Evolutionary conservation across 2,113 vertebrate species (phyloP).

Genomic region (Marmota monax): DNA sequence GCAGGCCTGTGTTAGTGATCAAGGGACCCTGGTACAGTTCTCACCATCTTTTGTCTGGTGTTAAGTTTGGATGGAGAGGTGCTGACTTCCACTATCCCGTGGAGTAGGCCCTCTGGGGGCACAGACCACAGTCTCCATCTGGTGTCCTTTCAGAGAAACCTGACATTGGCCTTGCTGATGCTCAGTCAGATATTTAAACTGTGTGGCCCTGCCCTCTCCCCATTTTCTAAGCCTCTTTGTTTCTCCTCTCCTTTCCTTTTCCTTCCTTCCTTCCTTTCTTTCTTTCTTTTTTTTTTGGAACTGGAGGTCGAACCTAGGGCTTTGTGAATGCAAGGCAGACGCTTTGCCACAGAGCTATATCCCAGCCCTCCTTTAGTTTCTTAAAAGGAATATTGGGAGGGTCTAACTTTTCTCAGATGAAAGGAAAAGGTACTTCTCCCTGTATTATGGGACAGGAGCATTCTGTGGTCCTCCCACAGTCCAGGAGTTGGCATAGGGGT

Average conservation of each 20-base stretch:
- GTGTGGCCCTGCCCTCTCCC: too few species aligned
- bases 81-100: neutral
- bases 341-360: too few species aligned
- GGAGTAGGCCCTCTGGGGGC: neutral
- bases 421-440: neutral
- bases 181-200: neutral
- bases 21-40: neutral
- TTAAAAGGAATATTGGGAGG: conserved; percentile 15
- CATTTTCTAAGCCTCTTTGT: neutral
- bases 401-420: neutral
- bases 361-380: neutral
- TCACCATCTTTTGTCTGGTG: rapidly evolving
- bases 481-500: neutral
- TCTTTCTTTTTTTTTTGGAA: too few species aligned
- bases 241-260: neutral
- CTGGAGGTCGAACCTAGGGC: too few species aligned
- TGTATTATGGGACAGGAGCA: neutral
- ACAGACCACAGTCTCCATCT: neutral
- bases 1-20: neutral
- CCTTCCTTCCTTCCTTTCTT: too few species aligned
- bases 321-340: too few species aligned
- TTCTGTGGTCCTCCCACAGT: neutral
- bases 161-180: neutral
- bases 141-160: neutral
- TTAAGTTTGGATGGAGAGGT: neutral